Conservation (phyloP, 1,140 invertebrate genomes). For the Portunus trituberculatus region DNA sequence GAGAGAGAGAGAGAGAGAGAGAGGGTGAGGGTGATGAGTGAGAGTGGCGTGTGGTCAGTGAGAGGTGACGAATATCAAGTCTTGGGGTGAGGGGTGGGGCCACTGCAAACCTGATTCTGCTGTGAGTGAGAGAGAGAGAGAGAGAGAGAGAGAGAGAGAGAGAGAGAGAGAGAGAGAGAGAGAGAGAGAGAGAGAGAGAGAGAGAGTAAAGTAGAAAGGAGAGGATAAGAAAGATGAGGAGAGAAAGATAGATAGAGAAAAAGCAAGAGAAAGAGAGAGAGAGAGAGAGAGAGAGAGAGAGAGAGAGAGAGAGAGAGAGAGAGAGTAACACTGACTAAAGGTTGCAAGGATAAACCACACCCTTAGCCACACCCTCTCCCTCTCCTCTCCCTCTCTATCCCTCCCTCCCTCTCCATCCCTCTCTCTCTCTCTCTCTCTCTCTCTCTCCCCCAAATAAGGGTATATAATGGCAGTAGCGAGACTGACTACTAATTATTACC, state of each 20-base stretch:
- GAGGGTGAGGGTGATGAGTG: not conserved
- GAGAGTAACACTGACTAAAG: not conserved
- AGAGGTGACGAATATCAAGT: too few relatives aligned
- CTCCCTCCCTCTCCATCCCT: too few relatives aligned
- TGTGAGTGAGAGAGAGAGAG: not conserved
- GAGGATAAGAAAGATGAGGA: constrained; percentile 23
- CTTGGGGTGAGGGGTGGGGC: not conserved
- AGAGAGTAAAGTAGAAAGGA: not conserved
- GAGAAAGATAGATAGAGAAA: not conserved
- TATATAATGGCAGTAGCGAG: too few relatives aligned
- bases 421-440: too few relatives aligned
- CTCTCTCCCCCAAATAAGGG: too few relatives aligned
- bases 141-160: not conserved
- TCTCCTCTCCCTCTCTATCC: too few relatives aligned
- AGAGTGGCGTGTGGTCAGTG: too few relatives aligned
- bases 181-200: constrained; percentile 2
- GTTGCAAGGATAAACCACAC: not conserved
- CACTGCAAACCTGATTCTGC: too few relatives aligned
- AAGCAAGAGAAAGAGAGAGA: constrained; percentile 32
- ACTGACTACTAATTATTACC: too few relatives aligned
- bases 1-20: not conserved
- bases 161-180: not conserved
- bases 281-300: constrained; percentile 45
- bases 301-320: constrained; percentile 45
- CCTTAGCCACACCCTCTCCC: too few relatives aligned